A percentile compares a stretch with the other conserved stretches of the same genome.
These are phyloP conservation scores for Sebastes alutus DNA, from an alignment of 2,797 vertebrate genomes.

Conservation along the genomic window DNA sequence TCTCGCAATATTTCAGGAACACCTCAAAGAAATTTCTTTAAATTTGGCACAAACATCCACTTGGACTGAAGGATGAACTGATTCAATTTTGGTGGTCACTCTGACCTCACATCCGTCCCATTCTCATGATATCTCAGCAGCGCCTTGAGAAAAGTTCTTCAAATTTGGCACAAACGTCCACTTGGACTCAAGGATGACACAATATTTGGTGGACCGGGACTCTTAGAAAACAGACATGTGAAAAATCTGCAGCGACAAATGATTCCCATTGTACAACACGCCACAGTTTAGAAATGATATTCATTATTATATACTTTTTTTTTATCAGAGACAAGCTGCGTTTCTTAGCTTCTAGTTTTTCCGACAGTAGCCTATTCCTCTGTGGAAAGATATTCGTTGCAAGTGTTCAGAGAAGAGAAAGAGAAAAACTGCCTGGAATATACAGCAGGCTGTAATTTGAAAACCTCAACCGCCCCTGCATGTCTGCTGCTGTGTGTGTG, in stretches of 20 bases:
- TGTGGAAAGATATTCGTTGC: slow-evolving; percentile 57
- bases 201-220: neutral
- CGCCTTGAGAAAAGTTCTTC: too few relatives aligned
- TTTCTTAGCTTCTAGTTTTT: neutral
- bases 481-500: slow-evolving; percentile 54
- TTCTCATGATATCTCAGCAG: too few relatives aligned
- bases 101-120: too few relatives aligned
- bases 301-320: neutral
- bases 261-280: neutral
- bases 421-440: slow-evolving; percentile 70
- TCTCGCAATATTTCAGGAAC: too few relatives aligned
- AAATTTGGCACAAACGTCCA: too few relatives aligned
- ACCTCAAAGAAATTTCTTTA: too few relatives aligned
- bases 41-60: too few relatives aligned
- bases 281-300: neutral
- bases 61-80: too few relatives aligned
- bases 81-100: too few relatives aligned
- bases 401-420: slow-evolving; percentile 57
- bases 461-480: slow-evolving; percentile 78
- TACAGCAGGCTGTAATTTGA: slow-evolving; percentile 80
- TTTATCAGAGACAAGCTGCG: neutral
- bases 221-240: neutral
- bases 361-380: neutral
- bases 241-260: neutral
- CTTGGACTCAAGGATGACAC: too few relatives aligned